Conservation (phyloP, 35 echinoderm and acorn worm genomes). For the Strongylocentrotus purpuratus region DNA sequence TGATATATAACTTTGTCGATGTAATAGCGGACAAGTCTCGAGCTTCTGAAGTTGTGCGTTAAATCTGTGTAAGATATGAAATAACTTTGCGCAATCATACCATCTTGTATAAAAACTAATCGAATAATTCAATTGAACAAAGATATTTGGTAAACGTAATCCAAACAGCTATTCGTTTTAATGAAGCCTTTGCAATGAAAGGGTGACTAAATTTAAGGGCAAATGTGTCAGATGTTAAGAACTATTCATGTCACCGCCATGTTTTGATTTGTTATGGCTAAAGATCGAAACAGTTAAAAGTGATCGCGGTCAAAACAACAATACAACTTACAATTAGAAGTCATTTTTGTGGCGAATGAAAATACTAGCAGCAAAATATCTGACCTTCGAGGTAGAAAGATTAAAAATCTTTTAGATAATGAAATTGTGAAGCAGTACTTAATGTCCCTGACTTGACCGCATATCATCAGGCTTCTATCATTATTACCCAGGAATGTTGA, state of each 20-base stretch:
- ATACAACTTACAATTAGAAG: background rate
- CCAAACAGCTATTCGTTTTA: background rate
- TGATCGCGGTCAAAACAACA: background rate
- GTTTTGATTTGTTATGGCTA: background rate
- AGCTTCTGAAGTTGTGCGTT: too few species aligned
- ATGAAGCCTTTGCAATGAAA: background rate
- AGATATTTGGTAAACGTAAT: background rate
- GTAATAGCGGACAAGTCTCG: too few species aligned
- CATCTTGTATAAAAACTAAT: too few species aligned
- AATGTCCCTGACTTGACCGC: background rate
- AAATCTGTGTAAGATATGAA: too few species aligned
- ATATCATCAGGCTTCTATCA: background rate
- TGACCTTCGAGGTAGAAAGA: background rate
- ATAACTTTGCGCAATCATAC: too few species aligned
- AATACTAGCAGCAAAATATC: background rate
- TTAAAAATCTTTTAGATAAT: background rate
- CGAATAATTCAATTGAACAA: too few species aligned
- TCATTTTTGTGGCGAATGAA: background rate
- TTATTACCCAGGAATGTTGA: background rate
- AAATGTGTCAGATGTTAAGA: constrained; percentile 12
- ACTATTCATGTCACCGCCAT: constrained; percentile 8
- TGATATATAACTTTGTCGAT: too few species aligned
- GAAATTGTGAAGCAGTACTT: background rate
- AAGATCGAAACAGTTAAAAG: background rate
- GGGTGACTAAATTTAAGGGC: background rate